Base-by-base conservation (phyloP, 1,140 invertebrate species). In the Ceratina australensis region DNA sequence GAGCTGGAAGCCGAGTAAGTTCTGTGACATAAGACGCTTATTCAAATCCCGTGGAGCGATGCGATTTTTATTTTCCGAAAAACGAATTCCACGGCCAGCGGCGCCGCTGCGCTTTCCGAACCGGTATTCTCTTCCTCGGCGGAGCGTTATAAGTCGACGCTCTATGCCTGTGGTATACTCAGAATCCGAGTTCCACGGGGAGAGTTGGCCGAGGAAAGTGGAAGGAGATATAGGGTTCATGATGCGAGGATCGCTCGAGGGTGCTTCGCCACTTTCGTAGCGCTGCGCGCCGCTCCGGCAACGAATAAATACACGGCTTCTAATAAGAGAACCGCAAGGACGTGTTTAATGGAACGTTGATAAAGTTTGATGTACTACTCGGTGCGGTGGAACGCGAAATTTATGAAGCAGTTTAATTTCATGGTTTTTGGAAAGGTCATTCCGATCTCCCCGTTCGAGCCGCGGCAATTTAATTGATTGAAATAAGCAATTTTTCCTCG, bases 211-310 rank as follows among this genome's bases (percentile, higher is more conserved):
- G 84, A 13, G 50, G 50, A 18, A 69, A 76, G 78, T 79, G 65
- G 61, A 49, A 61, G 79, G 83, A 86, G 80, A 89, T 5, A 33
- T 5, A 33, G 28, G 81, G 49, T 15, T 80, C 74, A 72, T 50
- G 86, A 86, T 80, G 83, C 73, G 68, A 89, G 28, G 80, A 83
- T 89, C 78, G 84, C 87, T 86, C 74, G 83, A 86, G 88, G 89
- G 87, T 83, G 88, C 86, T 90, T 89, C 85, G 86, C 82, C 86
- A 89, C 86, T 88, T 87, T 89, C 83, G 79, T 82, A 85, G 83
- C 85, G 81, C 81, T 87, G 71, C 79, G 28, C 72, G 67, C 83
- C 57, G 16, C 28, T 28, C 82, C 75, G 83, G 81, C 86, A 84
- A 86, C 83, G 86, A 81, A 80, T 77, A 83, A 87, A 80, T 60